A percentile compares a stretch with the other conserved stretches of the same genome.
These are phyloP conservation scores for Anneissia japonica DNA, from an alignment of 35 echinoderm and acorn worm genomes.

Conservation along the genomic window DNA sequence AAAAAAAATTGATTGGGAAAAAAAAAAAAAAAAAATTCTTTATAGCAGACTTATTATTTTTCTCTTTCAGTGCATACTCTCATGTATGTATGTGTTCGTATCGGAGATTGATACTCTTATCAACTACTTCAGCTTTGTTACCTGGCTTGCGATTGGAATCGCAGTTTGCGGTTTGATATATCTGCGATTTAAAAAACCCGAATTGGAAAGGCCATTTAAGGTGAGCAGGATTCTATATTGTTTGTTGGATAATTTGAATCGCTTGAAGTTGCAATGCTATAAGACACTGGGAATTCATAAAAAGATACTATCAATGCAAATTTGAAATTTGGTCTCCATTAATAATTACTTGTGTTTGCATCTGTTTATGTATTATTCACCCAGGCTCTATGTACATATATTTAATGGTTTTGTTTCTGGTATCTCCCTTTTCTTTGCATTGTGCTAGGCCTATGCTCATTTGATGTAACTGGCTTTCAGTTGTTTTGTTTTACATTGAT, in stretches of 20 bases:
- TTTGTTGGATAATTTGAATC: not conserved
- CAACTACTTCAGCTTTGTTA: conserved; percentile 89
- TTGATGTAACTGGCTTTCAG: too few species aligned
- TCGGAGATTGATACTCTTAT: conserved; percentile 52
- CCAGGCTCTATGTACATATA: not conserved
- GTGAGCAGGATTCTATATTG: conserved; percentile 5
- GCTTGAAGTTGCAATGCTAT: not conserved
- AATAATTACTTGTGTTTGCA: not conserved
- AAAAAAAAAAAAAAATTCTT: too few species aligned
- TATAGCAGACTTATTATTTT: too few species aligned
- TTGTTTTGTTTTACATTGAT: too few species aligned
- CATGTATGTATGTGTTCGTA: conserved; percentile 81
- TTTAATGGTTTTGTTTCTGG: too few species aligned
- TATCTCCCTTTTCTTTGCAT: too few species aligned
- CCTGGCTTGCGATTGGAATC: conserved; percentile 51
- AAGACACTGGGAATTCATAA: not conserved
- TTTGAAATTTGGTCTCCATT: not conserved
- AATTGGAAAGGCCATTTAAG: conserved; percentile 69
- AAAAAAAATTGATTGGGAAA: too few species aligned
- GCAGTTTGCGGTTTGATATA: conserved; percentile 68
- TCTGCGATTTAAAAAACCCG: conserved; percentile 53
- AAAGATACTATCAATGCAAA: not conserved
- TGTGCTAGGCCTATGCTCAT: too few species aligned
- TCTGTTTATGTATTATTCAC: not conserved
- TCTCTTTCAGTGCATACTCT: conserved; percentile 53